Evolutionary conservation across 1,140 invertebrate species (phyloP), one percentile per base, ranked within the genome.

Genomic region (Spodoptera frugiperda): DNA sequence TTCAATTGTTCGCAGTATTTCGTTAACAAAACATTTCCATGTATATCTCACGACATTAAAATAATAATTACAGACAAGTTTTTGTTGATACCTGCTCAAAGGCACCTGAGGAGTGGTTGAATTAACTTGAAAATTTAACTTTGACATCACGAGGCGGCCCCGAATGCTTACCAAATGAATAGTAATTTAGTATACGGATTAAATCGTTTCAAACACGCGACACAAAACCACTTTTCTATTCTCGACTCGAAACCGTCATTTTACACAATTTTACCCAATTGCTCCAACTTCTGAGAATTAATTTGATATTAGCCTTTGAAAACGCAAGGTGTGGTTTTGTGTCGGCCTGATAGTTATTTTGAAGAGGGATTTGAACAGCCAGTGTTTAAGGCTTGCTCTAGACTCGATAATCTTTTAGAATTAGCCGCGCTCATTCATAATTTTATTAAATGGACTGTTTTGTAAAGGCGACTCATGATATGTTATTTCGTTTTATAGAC

Each of bases 211-310:
- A 76, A 92, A 94, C 92, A 94, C 92, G 92, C 92, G 92, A 94
- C 92, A 94, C 87, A 82, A 15, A 89, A 88, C 91, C 91, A 92
- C 92, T 93, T 93, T 93, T 92, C 92, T 94, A 94, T 94, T 91
- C 89, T 87, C 87, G 91, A 91, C 77, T 90, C 87, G 76, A 86
- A 89, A 89, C 92, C 91, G 87, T 94, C 91, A 94, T 94, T 94
- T 94, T 93, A 93, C 91, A 92, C 92, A 94, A 94, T 94, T 94
- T 94, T 92, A 94, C 88, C 85, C 90, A 92, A 92, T 94, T 90
- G 92, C 91, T 94, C 91, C 90, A 85, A 80, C 88, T 94, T 94
- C 92, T 90, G 72, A 84, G 92, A 94, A 94, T 94, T 94, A 94
- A 94, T 94, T 93, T 93, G 88, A 90, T 93, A 94, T 94, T 93